phyloP scores from a whole-genome alignment of 2,113 vertebrate genomes.

The Actenoides lindsayi region DNA sequence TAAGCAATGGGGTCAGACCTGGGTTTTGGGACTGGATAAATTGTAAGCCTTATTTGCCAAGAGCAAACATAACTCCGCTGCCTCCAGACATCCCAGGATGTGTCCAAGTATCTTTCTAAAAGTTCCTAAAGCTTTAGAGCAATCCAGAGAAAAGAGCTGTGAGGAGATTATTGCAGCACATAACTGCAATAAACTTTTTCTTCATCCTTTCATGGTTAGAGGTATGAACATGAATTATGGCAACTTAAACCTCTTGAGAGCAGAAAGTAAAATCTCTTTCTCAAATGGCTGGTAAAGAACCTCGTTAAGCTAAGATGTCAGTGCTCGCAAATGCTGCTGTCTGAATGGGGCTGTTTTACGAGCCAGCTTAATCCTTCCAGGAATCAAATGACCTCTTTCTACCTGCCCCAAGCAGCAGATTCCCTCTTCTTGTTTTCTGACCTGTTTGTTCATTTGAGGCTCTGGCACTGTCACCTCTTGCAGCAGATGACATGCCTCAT shows the following conservation, averaged over 20 bases:
- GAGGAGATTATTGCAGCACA: not conserved
- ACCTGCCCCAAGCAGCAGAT: not conserved
- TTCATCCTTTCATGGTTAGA: slow-evolving; percentile 67
- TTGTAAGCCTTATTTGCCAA: not conserved
- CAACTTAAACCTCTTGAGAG: not conserved
- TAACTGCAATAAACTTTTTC: slow-evolving; percentile 37
- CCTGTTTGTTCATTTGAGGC: not conserved
- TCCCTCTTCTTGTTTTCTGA: not conserved
- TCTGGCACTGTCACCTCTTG: not conserved
- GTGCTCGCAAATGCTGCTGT: not conserved
- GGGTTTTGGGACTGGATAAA: not conserved
- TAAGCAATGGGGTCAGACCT: not conserved
- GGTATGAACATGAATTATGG: slow-evolving; percentile 32
- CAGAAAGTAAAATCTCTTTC: not conserved
- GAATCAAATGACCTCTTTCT: not conserved
- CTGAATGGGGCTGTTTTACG: slow-evolving; percentile 10
- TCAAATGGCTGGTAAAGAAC: not conserved
- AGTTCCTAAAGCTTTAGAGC: not conserved
- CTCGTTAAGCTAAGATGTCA: slow-evolving; percentile 14
- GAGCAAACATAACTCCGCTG: not conserved
- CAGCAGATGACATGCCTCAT: not conserved
- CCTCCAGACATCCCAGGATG: not conserved
- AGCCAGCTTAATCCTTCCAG: slow-evolving; percentile 46
- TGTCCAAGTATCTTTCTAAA: not conserved
- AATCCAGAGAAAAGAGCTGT: not conserved